Conservation (phyloP, 2,888 invertebrate genomes). For the Drosophila mimica region DNA sequence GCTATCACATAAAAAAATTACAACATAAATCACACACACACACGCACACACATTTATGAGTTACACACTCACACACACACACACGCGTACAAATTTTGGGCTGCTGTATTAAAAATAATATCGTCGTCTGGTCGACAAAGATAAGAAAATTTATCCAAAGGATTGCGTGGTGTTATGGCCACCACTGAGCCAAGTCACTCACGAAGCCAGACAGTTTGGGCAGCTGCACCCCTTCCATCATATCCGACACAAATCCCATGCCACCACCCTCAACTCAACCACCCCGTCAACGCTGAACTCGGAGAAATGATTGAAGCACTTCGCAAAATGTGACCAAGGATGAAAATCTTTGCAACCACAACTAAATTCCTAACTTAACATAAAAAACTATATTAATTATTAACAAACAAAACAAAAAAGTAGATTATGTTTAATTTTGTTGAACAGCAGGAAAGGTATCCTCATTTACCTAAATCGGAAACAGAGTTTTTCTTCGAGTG, state of each 20-base stretch:
- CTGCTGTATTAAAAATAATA: slow-evolving; percentile 83
- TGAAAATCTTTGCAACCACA: neutral
- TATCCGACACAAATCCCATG: neutral
- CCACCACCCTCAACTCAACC: neutral
- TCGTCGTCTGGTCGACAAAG: slow-evolving; percentile 85
- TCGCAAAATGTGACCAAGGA: neutral
- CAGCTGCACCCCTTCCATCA: slow-evolving; percentile 11
- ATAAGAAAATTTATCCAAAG: slow-evolving; percentile 85
- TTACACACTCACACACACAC: slow-evolving; percentile 35
- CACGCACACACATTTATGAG: slow-evolving; percentile 52
- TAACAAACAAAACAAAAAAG: too few species aligned
- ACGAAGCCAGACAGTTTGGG: slow-evolving; percentile 29
- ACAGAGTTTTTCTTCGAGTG: slow-evolving; percentile 1
- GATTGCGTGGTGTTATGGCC: slow-evolving; percentile 80
- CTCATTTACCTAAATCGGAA: neutral
- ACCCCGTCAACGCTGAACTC: neutral
- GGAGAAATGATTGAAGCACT: neutral
- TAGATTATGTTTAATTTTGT: too few species aligned
- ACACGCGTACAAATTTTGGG: slow-evolving; percentile 42
- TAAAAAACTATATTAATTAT: neutral
- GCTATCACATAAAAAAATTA: slow-evolving; percentile 74
- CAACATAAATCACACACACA: slow-evolving; percentile 71
- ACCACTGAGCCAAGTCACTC: slow-evolving; percentile 58
- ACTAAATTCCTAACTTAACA: neutral
- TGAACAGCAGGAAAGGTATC: neutral